Evolutionary conservation across 2,797 vertebrate genomes (phyloP), one percentile per base, ranked within the genome.

Genomic region (Enteromius treurensis): DNA sequence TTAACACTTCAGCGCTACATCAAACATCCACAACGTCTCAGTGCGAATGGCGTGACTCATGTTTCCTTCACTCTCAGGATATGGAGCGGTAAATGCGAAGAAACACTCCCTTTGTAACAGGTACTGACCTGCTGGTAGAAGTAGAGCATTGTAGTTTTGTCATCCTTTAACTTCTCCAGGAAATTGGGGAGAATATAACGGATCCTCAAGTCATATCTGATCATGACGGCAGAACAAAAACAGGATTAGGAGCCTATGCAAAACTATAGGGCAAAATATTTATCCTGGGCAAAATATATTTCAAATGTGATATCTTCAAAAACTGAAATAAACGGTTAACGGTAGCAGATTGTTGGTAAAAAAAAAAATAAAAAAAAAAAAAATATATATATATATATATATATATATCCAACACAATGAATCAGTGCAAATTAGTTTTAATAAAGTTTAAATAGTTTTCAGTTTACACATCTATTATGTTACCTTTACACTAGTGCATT

Each of bases 171-270:
- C 77, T 93, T 90, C 88, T 97, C 95, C 69, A 96, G 65, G 89
- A 97, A 98, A 83, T 96, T 93, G 87, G 94, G 90, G 0, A 97
- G 97, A 79, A 98, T 92, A 86, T 97, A 99, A 42, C 97, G 95
- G 89, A 99, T 96, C 82, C 96, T 96, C 68, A 99, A 92, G 82
- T 99, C 98, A 4, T 98, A 99, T 90, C 98, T 99, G 88, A 5
- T 53, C 5, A 40, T 67, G 60, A 79, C 9, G 21, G 51, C 49
- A 14, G 8, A 89, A 55, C 65, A 83, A 73, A 87, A 19, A 85
- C 34, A 55, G 11, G 6, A 45, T 49, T 47, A 34, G 23, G 13
- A 55, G 29, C 9, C 58, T 34, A 23, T 29, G 29, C 2, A 29
- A 74, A 73, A 60, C 11, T 55, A 3, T 8, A n/a, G 3, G 19